Evolutionary conservation across 2,888 invertebrate genomes (phyloP).

Genomic region (Pyrgus malvae): DNA sequence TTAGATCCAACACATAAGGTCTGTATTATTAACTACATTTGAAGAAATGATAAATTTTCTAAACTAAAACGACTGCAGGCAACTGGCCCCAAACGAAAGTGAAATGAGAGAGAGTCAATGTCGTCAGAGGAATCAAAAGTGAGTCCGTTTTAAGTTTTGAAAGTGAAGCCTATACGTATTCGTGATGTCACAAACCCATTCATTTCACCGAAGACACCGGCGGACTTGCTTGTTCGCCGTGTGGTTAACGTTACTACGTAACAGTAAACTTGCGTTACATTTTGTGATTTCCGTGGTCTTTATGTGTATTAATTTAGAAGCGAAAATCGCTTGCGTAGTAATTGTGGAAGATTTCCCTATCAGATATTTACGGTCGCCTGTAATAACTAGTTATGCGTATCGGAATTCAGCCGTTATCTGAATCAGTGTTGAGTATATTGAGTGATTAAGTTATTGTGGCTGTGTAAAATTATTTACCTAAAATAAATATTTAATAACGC

Average conservation of each 20-base stretch:
- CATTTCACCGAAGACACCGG: slow-evolving; percentile 45
- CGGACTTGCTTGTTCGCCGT: neutral
- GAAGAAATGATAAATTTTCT: too few relatives aligned
- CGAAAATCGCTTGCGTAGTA: neutral
- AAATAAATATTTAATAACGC: too few relatives aligned
- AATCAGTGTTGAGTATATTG: too few relatives aligned
- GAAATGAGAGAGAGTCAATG: slow-evolving; percentile 53
- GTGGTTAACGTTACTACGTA: neutral
- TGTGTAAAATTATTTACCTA: too few relatives aligned
- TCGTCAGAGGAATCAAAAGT: slow-evolving; percentile 39
- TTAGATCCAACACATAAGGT: too few relatives aligned
- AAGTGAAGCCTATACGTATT: slow-evolving; percentile 65
- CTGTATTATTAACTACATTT: too few relatives aligned
- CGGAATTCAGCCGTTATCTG: too few relatives aligned
- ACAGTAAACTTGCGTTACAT: neutral
- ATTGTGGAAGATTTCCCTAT: too few relatives aligned
- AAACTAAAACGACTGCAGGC: too few relatives aligned
- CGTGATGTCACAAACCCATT: slow-evolving; percentile 53
- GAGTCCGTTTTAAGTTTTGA: slow-evolving; percentile 54
- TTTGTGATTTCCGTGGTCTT: neutral
- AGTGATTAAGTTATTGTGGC: too few relatives aligned
- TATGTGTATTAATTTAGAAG: neutral
- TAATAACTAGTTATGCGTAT: too few relatives aligned
- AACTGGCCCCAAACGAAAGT: slow-evolving; percentile 49
- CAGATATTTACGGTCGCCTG: too few relatives aligned